Base-by-base conservation (phyloP, 2,797 vertebrate species). In the Helicolenus hilgendorfi region DNA sequence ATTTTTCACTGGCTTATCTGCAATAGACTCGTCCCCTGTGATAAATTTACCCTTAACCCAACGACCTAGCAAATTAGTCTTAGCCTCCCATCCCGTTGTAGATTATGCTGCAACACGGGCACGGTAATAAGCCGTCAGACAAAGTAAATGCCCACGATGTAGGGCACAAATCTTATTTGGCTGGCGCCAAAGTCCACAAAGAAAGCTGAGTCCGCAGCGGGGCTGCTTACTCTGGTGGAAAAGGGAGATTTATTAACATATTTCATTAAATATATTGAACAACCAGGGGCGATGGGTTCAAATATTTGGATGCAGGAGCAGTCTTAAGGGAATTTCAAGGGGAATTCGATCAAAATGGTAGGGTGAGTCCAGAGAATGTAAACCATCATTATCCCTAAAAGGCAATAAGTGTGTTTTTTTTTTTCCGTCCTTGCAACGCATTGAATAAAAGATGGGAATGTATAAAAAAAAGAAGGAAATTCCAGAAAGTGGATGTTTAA, bases 111-210 rank as follows among this genome's bases (percentile, higher is more conserved):
- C 96, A 95, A 96, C 94, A 96, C 93, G 92, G 89, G 87, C 90
- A 81, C 35, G 72, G 69, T 96, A 97, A 97, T 97, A 97, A 96
- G 92, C 77, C 94, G 89, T 95, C 94, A 96, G 95, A 96, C 97
- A 97, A 98, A 98, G 94, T 91, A 97, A 98, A 97, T 96, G 93
- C 85, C 97, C 95, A 85, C 85, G 36, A 92, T 94, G 92, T 95
- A 79, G 96, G 96, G 89, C 85, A 97, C 96, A 98, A 97, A 98
- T 98, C 96, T 97, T 97, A 96, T 98, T 98, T 98, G 95, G 95
- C 86, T 60, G 92, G 87, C 60, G 60, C 91, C 84, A 94, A 97
- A 96, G 90, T 96, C 92, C 83, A 94, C 77, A 84, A 72, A 95
- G 86, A 97, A 89, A 97, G 97, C 96, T 97, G 96, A 98, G 93